Evolutionary conservation across 2,113 vertebrate genomes (phyloP).

Genomic region (Cavia porcellus): DNA sequence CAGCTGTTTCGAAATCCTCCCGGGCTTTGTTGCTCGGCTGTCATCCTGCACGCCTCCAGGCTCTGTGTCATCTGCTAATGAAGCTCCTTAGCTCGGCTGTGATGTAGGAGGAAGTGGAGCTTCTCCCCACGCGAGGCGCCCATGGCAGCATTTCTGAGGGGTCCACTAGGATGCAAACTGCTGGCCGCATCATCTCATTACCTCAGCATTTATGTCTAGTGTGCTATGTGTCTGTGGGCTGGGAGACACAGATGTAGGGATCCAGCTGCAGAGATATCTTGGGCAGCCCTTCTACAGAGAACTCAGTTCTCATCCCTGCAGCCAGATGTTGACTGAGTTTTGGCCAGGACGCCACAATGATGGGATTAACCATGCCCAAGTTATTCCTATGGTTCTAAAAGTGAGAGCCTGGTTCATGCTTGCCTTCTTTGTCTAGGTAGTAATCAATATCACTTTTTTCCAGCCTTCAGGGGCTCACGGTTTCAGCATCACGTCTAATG

Average conservation of each 20-base stretch:
- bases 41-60: background rate
- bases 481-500: accelerated
- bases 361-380: too few relatives aligned
- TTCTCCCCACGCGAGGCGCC: background rate
- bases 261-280: background rate
- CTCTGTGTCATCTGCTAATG: slow-evolving; percentile 65
- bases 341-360: background rate
- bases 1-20: slow-evolving; percentile 24
- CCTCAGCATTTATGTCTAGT: background rate
- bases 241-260: background rate
- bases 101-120: background rate
- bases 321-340: background rate
- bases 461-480: accelerated
- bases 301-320: background rate
- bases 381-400: background rate
- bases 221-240: background rate
- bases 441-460: background rate
- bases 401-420: accelerated
- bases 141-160: background rate
- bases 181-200: background rate
- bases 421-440: too few relatives aligned
- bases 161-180: background rate
- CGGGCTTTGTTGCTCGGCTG: slow-evolving; percentile 5
- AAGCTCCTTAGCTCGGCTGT: slow-evolving; percentile 31
- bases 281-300: background rate